A percentile compares a stretch with the other conserved stretches of the same genome.
Conservation (phyloP, 2,888 invertebrate species). For the Vannuccia rotundouncinata region DNA sequence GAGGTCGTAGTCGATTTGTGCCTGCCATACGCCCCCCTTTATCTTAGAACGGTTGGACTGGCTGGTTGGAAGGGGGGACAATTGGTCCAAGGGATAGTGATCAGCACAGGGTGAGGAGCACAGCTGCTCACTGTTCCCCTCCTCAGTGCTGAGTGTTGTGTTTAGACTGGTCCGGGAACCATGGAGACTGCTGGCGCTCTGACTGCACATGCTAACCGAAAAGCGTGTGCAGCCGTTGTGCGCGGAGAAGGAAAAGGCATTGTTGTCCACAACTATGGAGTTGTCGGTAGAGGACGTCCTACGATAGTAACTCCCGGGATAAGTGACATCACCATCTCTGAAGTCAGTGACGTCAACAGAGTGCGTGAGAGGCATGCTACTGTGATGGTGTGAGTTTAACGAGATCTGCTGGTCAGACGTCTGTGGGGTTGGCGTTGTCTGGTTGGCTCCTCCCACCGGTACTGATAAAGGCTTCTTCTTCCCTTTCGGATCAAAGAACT, state of each 20-base stretch:
- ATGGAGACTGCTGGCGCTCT: not conserved
- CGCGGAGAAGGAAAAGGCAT: not conserved
- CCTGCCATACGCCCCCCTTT: slow-evolving; percentile 7
- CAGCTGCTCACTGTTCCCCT: not conserved
- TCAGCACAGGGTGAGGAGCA: not conserved
- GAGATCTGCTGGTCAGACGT: not conserved
- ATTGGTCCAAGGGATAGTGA: not conserved
- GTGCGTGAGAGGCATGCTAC: not conserved
- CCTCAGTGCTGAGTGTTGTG: not conserved
- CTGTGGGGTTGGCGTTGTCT: not conserved
- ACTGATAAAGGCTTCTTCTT: not conserved
- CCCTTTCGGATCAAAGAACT: not conserved
- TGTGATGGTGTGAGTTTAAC: no score
- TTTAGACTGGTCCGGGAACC: not conserved
- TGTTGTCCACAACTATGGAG: not conserved
- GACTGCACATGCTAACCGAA: not conserved
- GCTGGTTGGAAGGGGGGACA: not conserved
- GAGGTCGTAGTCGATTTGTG: slow-evolving; percentile 37
- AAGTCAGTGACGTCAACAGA: not conserved
- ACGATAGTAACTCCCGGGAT: no score
- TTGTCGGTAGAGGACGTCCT: not conserved
- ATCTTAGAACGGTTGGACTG: not conserved
- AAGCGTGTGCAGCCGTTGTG: not conserved
- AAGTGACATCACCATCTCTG: not conserved
- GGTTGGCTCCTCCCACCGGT: not conserved